Conservation (phyloP, 2,888 invertebrate genomes). For the Temnothorax rugatulus region DNA sequence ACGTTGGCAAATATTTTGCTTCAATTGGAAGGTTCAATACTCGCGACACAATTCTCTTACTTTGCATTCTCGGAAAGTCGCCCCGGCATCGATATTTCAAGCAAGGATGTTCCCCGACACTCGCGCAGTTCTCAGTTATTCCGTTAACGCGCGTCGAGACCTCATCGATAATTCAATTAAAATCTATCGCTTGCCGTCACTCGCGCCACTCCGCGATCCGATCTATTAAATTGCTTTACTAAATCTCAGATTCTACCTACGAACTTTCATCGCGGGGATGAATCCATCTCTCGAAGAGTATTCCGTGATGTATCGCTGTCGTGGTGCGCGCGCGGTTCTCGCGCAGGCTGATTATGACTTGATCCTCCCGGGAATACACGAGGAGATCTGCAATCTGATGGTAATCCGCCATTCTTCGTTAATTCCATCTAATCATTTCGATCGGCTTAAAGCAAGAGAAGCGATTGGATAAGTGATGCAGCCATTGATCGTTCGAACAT, state of each 20-base stretch:
- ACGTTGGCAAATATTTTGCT: constrained; percentile 44
- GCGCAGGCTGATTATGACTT: constrained; percentile 24
- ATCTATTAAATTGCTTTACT: constrained; percentile 57
- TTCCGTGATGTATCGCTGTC: constrained; percentile 30
- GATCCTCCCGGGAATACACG: constrained; percentile 25
- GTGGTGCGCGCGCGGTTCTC: constrained; percentile 13
- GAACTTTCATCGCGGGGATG: constrained; percentile 25
- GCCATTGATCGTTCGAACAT: constrained; percentile 2
- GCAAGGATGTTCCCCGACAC: constrained; percentile 2
- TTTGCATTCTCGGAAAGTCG: constrained; percentile 45
- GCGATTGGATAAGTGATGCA: not conserved
- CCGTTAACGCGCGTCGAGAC: constrained; percentile 45
- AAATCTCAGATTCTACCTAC: constrained; percentile 24
- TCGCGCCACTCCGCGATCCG: constrained; percentile 36
- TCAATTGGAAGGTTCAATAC: constrained; percentile 52
- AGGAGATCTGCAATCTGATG: constrained; percentile 5
- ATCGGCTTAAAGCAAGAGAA: constrained; percentile 21
- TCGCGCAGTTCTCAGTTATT: constrained; percentile 40
- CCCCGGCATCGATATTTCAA: constrained; percentile 38
- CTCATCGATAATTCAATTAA: constrained; percentile 56
- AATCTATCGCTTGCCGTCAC: constrained; percentile 46
- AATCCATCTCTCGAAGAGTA: constrained; percentile 24
- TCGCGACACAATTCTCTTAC: constrained; percentile 53
- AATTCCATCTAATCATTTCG: constrained; percentile 39
- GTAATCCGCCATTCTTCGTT: constrained; percentile 36